These are phyloP conservation scores for Ganaspis sp. DNA, from an alignment of 1,140 invertebrate genomes.

Conservation along the genomic window DNA sequence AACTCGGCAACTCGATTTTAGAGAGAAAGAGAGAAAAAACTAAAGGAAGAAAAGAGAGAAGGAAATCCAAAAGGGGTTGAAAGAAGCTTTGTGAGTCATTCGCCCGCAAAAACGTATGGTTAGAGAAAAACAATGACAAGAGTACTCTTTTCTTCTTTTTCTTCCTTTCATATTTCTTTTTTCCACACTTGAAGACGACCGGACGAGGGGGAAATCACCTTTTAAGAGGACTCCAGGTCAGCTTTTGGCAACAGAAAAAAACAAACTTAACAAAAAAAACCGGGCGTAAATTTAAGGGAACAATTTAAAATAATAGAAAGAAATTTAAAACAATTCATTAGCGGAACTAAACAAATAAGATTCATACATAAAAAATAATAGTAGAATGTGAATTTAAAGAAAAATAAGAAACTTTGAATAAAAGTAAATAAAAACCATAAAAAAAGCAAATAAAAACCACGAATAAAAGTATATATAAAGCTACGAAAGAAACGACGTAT, in stretches of 20 bases:
- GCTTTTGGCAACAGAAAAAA: background rate
- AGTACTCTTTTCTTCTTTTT: conserved; percentile 33
- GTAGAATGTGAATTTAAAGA: too few species aligned
- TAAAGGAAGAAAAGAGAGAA: conserved; percentile 13
- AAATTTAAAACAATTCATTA: too few species aligned
- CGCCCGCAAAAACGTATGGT: conserved; percentile 45
- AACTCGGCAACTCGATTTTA: background rate
- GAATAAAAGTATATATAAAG: too few species aligned
- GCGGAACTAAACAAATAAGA: too few species aligned
- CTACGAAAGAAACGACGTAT: too few species aligned
- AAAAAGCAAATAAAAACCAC: too few species aligned
- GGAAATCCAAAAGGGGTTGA: conserved; percentile 36
- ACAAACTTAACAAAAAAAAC: background rate
- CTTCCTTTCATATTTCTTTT: background rate
- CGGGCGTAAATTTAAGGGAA: too few species aligned
- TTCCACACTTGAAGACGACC: background rate
- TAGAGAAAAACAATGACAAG: conserved; percentile 59
- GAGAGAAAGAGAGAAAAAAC: conserved; percentile 37
- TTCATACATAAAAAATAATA: too few species aligned
- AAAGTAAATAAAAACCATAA: too few species aligned
- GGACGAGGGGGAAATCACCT: background rate
- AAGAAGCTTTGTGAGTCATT: conserved; percentile 44
- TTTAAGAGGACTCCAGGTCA: background rate
- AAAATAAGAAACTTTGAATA: too few species aligned
- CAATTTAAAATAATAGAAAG: too few species aligned